Evolutionary conservation across 2,797 vertebrate genomes (phyloP), one percentile per base, ranked within the genome.

Genomic region (Megaceryle alcyon): DNA sequence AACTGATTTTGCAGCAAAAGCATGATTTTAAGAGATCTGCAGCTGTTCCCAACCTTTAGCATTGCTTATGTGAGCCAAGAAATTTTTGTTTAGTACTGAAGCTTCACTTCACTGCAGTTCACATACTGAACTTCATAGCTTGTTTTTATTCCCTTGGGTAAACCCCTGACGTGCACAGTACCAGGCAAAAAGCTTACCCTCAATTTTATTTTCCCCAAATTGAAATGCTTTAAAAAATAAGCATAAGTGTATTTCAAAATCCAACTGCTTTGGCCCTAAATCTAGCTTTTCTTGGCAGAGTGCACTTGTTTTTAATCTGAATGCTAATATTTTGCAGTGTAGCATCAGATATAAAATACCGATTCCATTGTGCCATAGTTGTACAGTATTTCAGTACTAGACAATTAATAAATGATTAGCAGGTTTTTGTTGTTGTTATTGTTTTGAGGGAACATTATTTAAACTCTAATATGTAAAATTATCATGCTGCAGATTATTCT

Each of bases 41-140:
- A 96, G 96, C 96, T 97, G 95, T 97, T 97, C 91, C 90, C 97
- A 97, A 97, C 97, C 96, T 98, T 98, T 95, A 96, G 96, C 92
- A 95, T 63, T 95, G 96, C 96, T 93, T 96, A 33, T 95, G 80
- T 91, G 86, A 98, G 94, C 97, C 97, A 95, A 96, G 94, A 97
- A 92, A 96, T 97, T 97, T 96, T 97, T 96, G 92, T 97, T 93
- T 97, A 95, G 75, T 83, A 71, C 41, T 90, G 90, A 96, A 97
- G 96, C 97, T 96, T 97, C 35, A 35, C 35, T 35, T 35, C 35
- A 35, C 35, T 35, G 35, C 35, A 35, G 35, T 35, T 35, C 35
- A 35, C 35, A 35, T 35, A 35, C 35, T 35, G 35, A 97, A 97
- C 97, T 97, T 86, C 93, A 81, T 88, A 56, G 49, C 39, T 96